Evolutionary conservation across 2,113 vertebrate genomes (phyloP).

Genomic region (Dicaeum eximium): DNA sequence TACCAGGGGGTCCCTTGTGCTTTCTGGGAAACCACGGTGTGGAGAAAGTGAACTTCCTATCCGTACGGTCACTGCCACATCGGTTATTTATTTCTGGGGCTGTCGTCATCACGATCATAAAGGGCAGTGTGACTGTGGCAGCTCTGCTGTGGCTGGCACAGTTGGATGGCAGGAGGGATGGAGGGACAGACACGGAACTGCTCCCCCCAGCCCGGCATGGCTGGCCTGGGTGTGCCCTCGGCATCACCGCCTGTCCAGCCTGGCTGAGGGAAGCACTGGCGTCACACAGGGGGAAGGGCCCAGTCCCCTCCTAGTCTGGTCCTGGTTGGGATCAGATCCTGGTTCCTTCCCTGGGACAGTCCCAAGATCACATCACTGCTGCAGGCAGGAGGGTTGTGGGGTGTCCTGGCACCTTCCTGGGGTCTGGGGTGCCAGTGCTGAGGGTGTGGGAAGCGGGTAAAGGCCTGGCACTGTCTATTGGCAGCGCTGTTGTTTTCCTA

Average conservation of each 20-base stretch:
- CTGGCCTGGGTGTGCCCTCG: background rate
- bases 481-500: constrained; percentile 23
- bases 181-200: background rate
- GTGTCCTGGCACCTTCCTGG: background rate
- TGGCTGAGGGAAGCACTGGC: rapidly evolving
- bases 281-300: background rate
- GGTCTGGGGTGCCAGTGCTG: background rate
- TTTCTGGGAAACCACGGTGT: background rate
- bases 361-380: background rate
- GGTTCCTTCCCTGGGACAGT: background rate
- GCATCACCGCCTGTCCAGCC: background rate
- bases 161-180: background rate
- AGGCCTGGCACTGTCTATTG: background rate
- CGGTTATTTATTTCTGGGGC: background rate
- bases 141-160: background rate
- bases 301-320: background rate
- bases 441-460: background rate
- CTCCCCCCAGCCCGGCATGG: background rate
- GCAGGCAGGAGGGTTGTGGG: rapidly evolving
- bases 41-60: background rate
- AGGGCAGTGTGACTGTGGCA: rapidly evolving
- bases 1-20: rapidly evolving
- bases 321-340: background rate
- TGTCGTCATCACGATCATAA: rapidly evolving
- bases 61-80: rapidly evolving